Evolutionary conservation across 2,888 invertebrate species (phyloP).

Genomic region (Digitonthophagus gazella): DNA sequence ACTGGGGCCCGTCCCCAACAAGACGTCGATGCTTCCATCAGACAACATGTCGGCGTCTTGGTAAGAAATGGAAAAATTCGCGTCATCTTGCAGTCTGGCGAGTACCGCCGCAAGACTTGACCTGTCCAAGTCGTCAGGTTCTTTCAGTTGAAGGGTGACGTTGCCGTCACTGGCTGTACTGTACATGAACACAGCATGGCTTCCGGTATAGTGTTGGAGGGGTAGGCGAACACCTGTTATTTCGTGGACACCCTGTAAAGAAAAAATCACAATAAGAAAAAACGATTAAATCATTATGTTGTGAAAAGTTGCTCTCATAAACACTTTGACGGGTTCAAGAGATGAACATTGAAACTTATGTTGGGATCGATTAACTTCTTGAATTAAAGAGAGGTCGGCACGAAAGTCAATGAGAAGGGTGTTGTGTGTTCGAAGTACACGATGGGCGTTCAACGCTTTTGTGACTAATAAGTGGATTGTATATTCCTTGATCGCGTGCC

Average conservation of each 20-base stretch:
- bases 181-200: conserved; percentile 68
- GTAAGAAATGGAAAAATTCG: conserved; percentile 69
- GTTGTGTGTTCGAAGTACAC: background rate
- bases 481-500: background rate
- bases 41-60: conserved; percentile 74
- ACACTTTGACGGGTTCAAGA: background rate
- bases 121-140: conserved; percentile 55
- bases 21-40: conserved; percentile 55
- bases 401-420: background rate
- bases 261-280: background rate
- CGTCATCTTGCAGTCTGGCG: conserved; percentile 59
- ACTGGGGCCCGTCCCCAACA: conserved; percentile 61
- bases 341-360: no score
- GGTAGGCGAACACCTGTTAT: conserved; percentile 53
- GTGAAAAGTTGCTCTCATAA: no score
- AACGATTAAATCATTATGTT: background rate
- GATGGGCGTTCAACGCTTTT: background rate
- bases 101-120: conserved; percentile 52
- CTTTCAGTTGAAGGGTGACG: conserved; percentile 63
- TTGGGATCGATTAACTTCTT: background rate
- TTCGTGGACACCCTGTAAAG: conserved; percentile 48
- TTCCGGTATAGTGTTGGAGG: conserved; percentile 56
- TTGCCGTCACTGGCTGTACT: conserved; percentile 65
- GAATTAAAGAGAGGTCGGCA: background rate
- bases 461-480: background rate